A percentile compares a stretch with the other conserved stretches of the same genome.
Evolutionary conservation across 2,113 vertebrate genomes (phyloP).

Genomic region (Apaloderma vittatum): DNA sequence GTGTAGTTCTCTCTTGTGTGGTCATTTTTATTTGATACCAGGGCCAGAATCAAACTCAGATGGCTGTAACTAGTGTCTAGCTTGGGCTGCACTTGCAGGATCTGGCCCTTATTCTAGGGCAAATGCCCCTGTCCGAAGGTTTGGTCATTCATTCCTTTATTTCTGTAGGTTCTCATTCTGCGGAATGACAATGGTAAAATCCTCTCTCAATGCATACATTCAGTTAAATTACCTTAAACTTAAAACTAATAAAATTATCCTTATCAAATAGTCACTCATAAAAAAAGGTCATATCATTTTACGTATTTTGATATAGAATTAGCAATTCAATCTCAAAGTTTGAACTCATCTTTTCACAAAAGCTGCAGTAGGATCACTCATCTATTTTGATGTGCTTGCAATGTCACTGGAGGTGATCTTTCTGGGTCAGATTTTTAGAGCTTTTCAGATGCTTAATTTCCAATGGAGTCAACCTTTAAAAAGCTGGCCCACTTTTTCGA

Average conservation of each 20-base stretch:
- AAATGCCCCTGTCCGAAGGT: constrained; percentile 6
- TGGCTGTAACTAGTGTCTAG: background rate
- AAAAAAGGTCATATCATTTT: background rate
- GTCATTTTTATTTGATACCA: background rate
- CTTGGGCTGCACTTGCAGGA: background rate
- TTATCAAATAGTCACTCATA: background rate
- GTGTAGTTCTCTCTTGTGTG: background rate
- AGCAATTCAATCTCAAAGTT: background rate
- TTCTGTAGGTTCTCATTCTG: background rate
- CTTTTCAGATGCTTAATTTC: constrained; percentile 10
- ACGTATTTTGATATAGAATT: constrained; percentile 18
- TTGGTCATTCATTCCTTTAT: background rate
- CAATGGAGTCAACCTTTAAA: background rate
- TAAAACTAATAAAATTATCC: constrained; percentile 21
- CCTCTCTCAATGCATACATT: background rate
- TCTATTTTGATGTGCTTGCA: background rate
- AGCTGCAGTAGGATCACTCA: background rate
- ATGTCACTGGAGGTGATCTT: background rate
- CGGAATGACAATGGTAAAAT: background rate
- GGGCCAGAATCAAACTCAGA: background rate
- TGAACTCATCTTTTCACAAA: background rate
- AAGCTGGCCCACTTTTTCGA: background rate
- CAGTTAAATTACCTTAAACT: constrained; percentile 33
- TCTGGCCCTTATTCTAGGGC: background rate
- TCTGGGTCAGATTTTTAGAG: background rate